These are phyloP conservation scores for Gambelia wislizenii DNA, from an alignment of 2,797 vertebrate species.

Conservation along the genomic window DNA sequence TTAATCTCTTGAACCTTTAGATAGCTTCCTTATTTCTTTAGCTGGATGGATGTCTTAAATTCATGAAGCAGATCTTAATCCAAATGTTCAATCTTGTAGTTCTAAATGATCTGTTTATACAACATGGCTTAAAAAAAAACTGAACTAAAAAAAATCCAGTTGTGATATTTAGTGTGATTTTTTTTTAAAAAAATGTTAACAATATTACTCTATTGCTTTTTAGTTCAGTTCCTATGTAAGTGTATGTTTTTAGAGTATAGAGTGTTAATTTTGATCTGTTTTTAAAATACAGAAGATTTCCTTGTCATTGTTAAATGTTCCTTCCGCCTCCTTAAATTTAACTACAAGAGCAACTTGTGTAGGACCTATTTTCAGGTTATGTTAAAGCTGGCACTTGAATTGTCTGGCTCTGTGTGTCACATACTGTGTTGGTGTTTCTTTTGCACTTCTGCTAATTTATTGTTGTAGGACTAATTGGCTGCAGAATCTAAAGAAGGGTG, in stretches of 20 bases:
- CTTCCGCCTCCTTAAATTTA: neutral
- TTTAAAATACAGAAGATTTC: too few species aligned
- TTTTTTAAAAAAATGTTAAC: neutral
- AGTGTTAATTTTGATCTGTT: too few species aligned
- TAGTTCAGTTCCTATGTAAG: neutral
- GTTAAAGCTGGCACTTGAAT: neutral
- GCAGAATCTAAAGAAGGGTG: too few species aligned
- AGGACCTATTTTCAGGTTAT: neutral
- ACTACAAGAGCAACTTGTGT: neutral
- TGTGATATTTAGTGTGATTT: neutral
- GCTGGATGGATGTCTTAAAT: neutral
- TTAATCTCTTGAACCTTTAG: slow-evolving; percentile 68
- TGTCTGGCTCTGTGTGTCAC: neutral
- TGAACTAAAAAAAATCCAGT: neutral
- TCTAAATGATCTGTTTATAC: neutral
- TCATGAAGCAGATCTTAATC: neutral
- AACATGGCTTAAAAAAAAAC: neutral
- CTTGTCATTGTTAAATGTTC: too few species aligned
- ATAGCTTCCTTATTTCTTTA: slow-evolving; percentile 31
- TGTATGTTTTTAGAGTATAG: too few species aligned
- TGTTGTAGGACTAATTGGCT: too few species aligned
- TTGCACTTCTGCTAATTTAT: neutral
- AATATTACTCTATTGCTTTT: neutral
- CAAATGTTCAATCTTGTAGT: neutral
- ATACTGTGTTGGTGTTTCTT: neutral